Conservation (phyloP, 2,113 vertebrate genomes). For the Tiliqua scincoides region DNA sequence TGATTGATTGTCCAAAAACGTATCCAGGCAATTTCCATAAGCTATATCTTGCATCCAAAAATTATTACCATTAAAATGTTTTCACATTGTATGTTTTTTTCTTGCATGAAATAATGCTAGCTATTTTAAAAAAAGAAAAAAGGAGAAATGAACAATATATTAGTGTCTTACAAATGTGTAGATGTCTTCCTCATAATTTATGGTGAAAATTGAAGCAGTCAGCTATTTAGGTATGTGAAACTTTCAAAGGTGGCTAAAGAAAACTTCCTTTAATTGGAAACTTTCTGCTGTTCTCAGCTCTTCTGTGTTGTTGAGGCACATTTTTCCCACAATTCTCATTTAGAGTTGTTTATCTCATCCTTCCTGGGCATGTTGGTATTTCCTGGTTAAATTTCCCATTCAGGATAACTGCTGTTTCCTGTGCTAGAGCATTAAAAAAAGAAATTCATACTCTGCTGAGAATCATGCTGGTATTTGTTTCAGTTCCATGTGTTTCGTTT, state of each 20-base stretch:
- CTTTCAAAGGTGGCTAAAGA: rapidly evolving
- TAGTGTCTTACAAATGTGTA: background rate
- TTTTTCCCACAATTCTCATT: slow-evolving; percentile 31
- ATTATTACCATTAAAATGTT: background rate
- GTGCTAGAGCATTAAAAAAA: slow-evolving; percentile 68
- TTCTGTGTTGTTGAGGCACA: slow-evolving; percentile 32
- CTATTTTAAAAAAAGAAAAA: background rate
- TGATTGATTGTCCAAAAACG: slow-evolving; percentile 46
- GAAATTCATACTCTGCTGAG: slow-evolving; percentile 16
- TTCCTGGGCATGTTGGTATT: slow-evolving; percentile 74
- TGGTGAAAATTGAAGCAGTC: background rate
- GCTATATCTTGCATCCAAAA: slow-evolving; percentile 4
- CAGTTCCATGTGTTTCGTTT: background rate
- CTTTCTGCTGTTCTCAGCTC: slow-evolving; percentile 1
- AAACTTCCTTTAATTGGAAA: slow-evolving; percentile 30
- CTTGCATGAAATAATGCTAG: background rate
- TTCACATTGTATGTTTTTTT: background rate
- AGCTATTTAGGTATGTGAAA: rapidly evolving
- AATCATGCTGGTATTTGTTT: background rate
- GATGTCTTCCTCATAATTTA: background rate
- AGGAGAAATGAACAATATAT: too few species aligned
- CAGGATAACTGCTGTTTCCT: slow-evolving; percentile 80
- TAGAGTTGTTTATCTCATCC: slow-evolving; percentile 72
- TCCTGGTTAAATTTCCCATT: slow-evolving; percentile 74
- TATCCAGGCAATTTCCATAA: slow-evolving; percentile 49